These are phyloP conservation scores for Mesocentrotus franciscanus DNA, from an alignment of 53 echinoderm and acorn worm species.

Conservation along the genomic window DNA sequence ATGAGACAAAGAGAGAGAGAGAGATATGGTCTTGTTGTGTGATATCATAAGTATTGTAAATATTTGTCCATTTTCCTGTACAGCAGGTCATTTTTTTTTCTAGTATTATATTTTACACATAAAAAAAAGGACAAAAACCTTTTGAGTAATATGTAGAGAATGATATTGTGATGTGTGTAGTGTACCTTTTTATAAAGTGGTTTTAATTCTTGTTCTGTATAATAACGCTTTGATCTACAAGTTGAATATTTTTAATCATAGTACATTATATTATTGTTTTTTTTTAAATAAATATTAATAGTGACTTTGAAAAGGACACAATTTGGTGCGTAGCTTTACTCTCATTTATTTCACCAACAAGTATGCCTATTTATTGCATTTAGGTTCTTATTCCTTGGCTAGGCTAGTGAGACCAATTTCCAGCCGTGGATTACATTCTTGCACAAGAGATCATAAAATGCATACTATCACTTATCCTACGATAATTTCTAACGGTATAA, in stretches of 20 bases:
- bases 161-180: conserved; percentile 20
- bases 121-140: not conserved
- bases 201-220: conserved; percentile 17
- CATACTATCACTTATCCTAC: not conserved
- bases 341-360: not conserved
- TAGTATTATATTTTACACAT: not conserved
- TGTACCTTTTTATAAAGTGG: conserved; percentile 24
- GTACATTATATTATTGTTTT: not conserved
- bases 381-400: not conserved
- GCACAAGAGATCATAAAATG: not conserved
- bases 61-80: conserved; percentile 40
- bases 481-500: not conserved
- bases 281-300: not conserved
- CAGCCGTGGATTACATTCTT: not conserved
- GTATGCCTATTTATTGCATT: not conserved
- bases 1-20: not conserved
- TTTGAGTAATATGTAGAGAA: not conserved
- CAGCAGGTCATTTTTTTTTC: not conserved
- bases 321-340: not conserved
- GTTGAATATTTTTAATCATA: not conserved
- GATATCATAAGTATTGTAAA: conserved; percentile 11
- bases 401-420: not conserved
- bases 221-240: not conserved
- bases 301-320: not conserved
- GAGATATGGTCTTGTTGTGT: conserved; percentile 20